Evolutionary conservation across 2,797 vertebrate genomes (phyloP), one percentile per base, ranked within the genome.

Genomic region (Lacerta agilis): DNA sequence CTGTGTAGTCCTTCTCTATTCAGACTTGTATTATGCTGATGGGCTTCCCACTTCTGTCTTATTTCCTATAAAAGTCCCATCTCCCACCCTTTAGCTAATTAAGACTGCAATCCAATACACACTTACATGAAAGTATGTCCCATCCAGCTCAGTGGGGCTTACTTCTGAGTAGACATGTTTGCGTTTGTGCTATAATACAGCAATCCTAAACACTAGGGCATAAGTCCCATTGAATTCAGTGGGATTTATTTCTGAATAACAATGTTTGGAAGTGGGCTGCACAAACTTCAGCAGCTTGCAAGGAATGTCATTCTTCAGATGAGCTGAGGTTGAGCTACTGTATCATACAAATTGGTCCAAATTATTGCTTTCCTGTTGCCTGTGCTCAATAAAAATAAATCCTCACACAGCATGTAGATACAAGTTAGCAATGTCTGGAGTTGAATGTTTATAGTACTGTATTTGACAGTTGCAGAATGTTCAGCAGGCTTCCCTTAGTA

Each of bases 311-410:
- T 38, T 83, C 49, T 88, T 79, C 38, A 33, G 20, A 82, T 38
- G 45, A 71, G 69, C 71, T 76, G 69, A 43, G 43, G n/a, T 66
- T 67, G 58, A 71, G 27, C 71, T 85, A 64, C 20, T 79, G 25
- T 75, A 61, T 73, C 76, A 79, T 45, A 79, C 10, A 17, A 72
- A 41, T 49, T 36, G 78, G 41, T 76, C 83, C 61, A 66, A 49
- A 76, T 81, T 38, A 73, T 76, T 85, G n/a, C 71, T 85, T 85
- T 89, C 78, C 77, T 80, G 41, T 81, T 89, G 69, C 83, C 58
- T 55, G 55, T 80, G 25, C 82, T 84, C 82, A 85, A 67, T 81
- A 86, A 89, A 89, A 89, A 85, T 85, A 89, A 85, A 85, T 82
- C 33, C 41, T 75, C 33, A 41, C 41, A 67, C 58, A 85, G 58